Conservation (phyloP, 2,113 vertebrate genomes). For the Seriola rivoliana region DNA sequence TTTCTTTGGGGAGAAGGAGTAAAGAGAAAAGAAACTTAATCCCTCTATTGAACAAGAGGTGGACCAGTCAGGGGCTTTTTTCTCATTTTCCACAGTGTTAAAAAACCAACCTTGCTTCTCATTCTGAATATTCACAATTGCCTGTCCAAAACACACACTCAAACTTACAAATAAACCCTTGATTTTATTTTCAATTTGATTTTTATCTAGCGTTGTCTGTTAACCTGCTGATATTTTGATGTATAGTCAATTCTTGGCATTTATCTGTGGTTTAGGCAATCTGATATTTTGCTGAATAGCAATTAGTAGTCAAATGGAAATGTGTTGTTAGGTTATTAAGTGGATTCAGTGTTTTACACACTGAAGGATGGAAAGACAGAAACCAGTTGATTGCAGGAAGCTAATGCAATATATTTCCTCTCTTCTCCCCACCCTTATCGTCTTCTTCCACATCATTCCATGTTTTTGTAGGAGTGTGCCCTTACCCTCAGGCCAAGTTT, state of each 20-base stretch:
- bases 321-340: background rate
- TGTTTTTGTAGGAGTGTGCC: slow-evolving; percentile 25
- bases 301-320: background rate
- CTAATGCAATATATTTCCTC: slow-evolving; percentile 14
- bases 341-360: background rate
- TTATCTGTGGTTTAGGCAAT: background rate
- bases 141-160: slow-evolving; percentile 22
- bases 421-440: background rate
- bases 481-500: slow-evolving; percentile 43
- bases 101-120: slow-evolving; percentile 57
- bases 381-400: background rate
- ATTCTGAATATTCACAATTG: slow-evolving; percentile 38
- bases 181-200: background rate
- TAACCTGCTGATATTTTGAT: background rate
- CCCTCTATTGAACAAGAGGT: slow-evolving; percentile 78
- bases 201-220: slow-evolving; percentile 2
- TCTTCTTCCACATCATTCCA: slow-evolving; percentile 20
- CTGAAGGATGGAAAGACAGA: background rate
- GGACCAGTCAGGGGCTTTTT: slow-evolving; percentile 66
- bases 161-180: background rate
- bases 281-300: background rate
- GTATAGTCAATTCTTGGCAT: background rate
- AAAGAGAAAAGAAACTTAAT: slow-evolving; percentile 80
- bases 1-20: slow-evolving; percentile 60
- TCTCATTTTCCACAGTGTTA: slow-evolving; percentile 53